A percentile compares a stretch with the other conserved stretches of the same genome.
Evolutionary conservation across 2,888 invertebrate species (phyloP).

Genomic region (Achlya flavicornis): DNA sequence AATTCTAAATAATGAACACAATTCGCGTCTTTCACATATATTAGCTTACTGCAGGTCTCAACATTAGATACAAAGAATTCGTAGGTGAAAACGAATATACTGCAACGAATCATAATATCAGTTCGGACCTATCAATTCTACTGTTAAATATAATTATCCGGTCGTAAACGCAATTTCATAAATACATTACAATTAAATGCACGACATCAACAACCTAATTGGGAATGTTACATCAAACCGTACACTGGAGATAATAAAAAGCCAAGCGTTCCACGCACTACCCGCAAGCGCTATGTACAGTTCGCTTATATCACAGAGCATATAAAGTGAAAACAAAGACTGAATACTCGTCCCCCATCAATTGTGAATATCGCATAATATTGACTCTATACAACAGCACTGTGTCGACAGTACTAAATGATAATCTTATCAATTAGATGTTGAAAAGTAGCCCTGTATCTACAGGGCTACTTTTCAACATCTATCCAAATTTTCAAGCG

Average conservation of each 20-base stretch:
- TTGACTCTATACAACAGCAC: no score
- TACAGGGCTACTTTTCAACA: no score
- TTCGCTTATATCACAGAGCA: conserved; percentile 15
- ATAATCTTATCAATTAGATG: no score
- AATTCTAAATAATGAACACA: conserved; percentile 76
- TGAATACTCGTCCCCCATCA: no score
- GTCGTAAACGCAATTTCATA: not conserved
- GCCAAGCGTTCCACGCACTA: conserved; percentile 58
- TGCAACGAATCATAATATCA: not conserved
- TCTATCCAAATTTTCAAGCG: no score
- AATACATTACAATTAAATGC: conserved; percentile 7
- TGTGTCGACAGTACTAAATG: no score
- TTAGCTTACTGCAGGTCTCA: conserved; percentile 53
- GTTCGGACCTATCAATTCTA: not conserved
- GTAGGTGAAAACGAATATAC: not conserved
- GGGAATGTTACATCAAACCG: conserved; percentile 17
- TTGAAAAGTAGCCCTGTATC: no score
- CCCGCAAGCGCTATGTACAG: conserved; percentile 51
- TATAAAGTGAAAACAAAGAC: no score
- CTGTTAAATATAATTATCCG: not conserved
- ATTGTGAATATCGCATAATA: no score
- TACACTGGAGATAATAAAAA: conserved; percentile 27
- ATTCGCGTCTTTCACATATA: conserved; percentile 40
- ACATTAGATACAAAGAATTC: not conserved
- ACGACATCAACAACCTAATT: conserved; percentile 28